Evolutionary conservation across 92 coral and sea anemone species (phyloP), one percentile per base, ranked within the genome.

Genomic region (Metridium senile): DNA sequence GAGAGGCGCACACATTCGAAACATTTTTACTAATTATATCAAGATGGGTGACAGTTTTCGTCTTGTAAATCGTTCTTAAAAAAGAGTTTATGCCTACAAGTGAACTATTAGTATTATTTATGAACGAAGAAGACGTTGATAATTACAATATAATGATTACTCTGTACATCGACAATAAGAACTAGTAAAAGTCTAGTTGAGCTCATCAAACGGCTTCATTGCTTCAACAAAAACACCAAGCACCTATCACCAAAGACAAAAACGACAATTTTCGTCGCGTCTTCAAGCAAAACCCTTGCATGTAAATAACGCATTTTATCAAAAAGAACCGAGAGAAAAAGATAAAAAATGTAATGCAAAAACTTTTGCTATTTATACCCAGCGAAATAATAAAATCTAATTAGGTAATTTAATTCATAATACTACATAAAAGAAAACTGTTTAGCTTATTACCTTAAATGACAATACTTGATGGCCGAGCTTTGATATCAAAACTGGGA

Each of bases 161-260:
- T 57, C 78, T 29, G 27, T 57, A 53, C 54, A 57, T 32, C n/a
- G 23, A 73, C 78, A 73, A 73, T 73, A 46, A 35, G n/a, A 29
- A 71, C 18, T 35, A 57, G 68, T 57, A 13, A 58, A 73, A 53
- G 53, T 26, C 49, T 33, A 52, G 6, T 11, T 34, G 46, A 16
- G 19, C 19, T 39, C 49, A 39, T 4, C 49, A n/a, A n/a, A n/a
- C n/a, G n/a, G n/a, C n/a, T n/a, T n/a, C n/a, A n/a, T n/a, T n/a
- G n/a, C n/a, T n/a, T n/a, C n/a, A n/a, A n/a, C n/a, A n/a, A n/a
- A n/a, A n/a, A n/a, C n/a, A n/a, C n/a, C n/a, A n/a, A n/a, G n/a
- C n/a, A n/a, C n/a, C n/a, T n/a, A n/a, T n/a, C n/a, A n/a, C n/a
- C n/a, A n/a, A n/a, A n/a, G n/a, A 7, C 9, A 45, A 45, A 45